Base-by-base conservation (phyloP, 2,113 vertebrate species). In the Austrofundulus limnaeus region DNA sequence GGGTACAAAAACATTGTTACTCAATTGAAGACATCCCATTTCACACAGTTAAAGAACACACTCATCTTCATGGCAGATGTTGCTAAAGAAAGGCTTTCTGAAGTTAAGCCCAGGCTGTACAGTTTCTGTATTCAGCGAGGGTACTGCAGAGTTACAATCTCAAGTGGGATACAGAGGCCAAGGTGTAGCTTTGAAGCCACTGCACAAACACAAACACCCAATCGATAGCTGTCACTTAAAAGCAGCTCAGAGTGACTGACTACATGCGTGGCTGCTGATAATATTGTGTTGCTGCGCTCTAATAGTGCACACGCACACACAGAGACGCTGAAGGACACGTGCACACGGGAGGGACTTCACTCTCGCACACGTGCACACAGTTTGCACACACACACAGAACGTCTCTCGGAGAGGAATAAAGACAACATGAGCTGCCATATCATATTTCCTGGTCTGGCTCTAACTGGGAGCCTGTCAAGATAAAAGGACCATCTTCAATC, bases 211-310 rank as follows among this genome's bases (percentile, higher is more conserved):
- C 79, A 72, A 75, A 80, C 81, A 81, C 41, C 73, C 74, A 43
- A 85, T 89, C 78, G 70, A 84, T 84, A 77, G 69, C 85, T 84
- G 85, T 87, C 88, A 85, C 82, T 85, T 87, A 86, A 80, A 85
- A 75, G 82, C 77, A 55, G 78, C 80, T 87, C 78, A 80, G 61
- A 82, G 72, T 57, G 78, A 86, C 66, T 62, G 80, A 69, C 70
- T 70, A 61, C 61, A 76, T 69, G 79, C 46, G 47, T 43, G 57
- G 56, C 8, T 61, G 69, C 70, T 77, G 74, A 72, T 84, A 77
- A 78, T 66, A 52, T 49, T 51, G 50, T 52, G 49, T 62, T 39
- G 67, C 41, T 70, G 58, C 79, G 80, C 57, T 41, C 56, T 42
- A 58, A 77, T 63, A 72, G 38, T 46, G 39, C 25, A 47, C 47